A percentile compares a stretch with the other conserved stretches of the same genome.
phyloP scores from a whole-genome alignment of 2,797 vertebrate genomes.

The Eleutherodactylus coqui region DNA sequence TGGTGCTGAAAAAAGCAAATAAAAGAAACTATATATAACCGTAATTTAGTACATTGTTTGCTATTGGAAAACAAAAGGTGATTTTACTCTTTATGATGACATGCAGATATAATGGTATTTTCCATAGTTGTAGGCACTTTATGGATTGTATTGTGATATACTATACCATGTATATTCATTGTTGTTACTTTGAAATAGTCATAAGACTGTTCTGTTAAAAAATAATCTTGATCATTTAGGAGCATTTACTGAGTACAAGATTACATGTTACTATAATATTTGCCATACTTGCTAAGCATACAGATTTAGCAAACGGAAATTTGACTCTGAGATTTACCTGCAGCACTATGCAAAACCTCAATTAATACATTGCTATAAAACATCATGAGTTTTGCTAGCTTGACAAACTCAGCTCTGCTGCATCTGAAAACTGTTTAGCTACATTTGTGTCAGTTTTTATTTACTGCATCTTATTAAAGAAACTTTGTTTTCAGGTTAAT shows the following conservation, averaged over 20 bases:
- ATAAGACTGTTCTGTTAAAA: too few species aligned
- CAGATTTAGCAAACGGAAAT: background rate
- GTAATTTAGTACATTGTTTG: background rate
- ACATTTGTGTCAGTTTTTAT: background rate
- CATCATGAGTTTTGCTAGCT: too few species aligned
- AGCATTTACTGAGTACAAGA: background rate
- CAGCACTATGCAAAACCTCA: background rate
- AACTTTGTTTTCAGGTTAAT: background rate
- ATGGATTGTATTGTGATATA: background rate
- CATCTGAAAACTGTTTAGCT: background rate
- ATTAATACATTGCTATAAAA: background rate
- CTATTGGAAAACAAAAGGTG: background rate
- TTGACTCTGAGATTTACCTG: background rate
- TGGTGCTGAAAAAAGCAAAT: conserved; percentile 6
- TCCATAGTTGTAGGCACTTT: background rate
- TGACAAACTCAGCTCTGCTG: background rate
- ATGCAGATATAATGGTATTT: background rate
- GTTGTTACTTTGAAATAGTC: background rate
- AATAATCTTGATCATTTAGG: background rate
- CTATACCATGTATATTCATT: background rate
- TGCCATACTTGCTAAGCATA: background rate
- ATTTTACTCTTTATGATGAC: background rate
- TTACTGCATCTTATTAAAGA: too few species aligned
- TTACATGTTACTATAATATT: background rate
- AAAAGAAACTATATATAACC: background rate